These are phyloP conservation scores for Drosophila demipolita DNA, from an alignment of 2,888 invertebrate species.

Conservation along the genomic window DNA sequence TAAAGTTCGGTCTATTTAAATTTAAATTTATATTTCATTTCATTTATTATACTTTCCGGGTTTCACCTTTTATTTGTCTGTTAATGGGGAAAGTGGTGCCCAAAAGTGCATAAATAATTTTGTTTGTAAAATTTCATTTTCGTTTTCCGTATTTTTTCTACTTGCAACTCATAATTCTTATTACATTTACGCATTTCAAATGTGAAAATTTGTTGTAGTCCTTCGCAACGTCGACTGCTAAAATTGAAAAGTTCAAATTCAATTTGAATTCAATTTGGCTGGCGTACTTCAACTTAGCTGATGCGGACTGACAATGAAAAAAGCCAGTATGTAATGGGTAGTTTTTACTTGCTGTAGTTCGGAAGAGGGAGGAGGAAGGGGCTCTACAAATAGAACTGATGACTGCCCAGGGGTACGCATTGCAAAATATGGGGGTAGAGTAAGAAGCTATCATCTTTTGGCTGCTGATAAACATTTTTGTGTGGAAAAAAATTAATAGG, in stretches of 20 bases:
- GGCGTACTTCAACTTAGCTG: slow-evolving; percentile 43
- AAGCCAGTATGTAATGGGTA: slow-evolving; percentile 62
- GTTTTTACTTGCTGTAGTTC: slow-evolving; percentile 38
- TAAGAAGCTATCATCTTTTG: background rate
- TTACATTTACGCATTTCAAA: slow-evolving; percentile 76
- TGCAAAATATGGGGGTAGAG: background rate
- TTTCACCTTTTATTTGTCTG: slow-evolving; percentile 32
- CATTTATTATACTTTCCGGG: slow-evolving; percentile 55
- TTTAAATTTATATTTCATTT: slow-evolving; percentile 73
- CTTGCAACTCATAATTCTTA: slow-evolving; percentile 67
- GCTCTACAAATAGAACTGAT: background rate
- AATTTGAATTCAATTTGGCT: slow-evolving; percentile 85
- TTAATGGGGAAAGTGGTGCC: slow-evolving; percentile 67
- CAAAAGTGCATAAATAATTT: slow-evolving; percentile 77
- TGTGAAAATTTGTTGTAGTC: slow-evolving; percentile 47
- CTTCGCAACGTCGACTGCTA: slow-evolving; percentile 32
- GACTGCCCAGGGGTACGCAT: slow-evolving; percentile 8
- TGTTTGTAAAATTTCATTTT: slow-evolving; percentile 76
- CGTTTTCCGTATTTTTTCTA: slow-evolving; percentile 33
- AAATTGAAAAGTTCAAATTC: slow-evolving; percentile 85
- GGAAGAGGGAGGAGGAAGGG: background rate
- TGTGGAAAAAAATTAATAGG: background rate
- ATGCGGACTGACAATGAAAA: slow-evolving; percentile 61
- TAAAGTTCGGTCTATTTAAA: slow-evolving; percentile 55
- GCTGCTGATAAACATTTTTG: background rate